Evolutionary conservation across 2,888 invertebrate species (phyloP).

Genomic region (Operophtera brumata): DNA sequence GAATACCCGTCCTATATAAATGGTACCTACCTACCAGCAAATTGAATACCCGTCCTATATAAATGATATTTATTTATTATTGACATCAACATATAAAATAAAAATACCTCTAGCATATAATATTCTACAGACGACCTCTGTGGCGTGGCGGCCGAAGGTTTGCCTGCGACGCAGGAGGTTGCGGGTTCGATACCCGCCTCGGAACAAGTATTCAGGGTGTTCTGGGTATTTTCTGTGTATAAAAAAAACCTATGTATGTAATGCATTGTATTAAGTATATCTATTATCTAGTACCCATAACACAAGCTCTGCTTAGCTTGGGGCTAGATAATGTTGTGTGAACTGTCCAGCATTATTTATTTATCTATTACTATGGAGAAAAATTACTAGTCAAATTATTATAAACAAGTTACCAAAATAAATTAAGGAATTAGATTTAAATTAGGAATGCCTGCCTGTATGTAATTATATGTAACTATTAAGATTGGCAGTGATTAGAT

Average conservation of each 20-base stretch:
- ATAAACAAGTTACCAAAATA: constrained; percentile 75
- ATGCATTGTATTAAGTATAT: no score
- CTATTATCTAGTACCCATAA: no score
- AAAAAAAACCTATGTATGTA: no score
- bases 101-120: constrained; percentile 72
- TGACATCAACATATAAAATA: constrained; percentile 76
- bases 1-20: constrained; percentile 30
- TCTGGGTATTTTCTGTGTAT: no score
- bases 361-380: constrained; percentile 67
- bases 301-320: no score
- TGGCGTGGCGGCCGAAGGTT: no score
- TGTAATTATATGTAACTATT: constrained; percentile 47
- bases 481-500: constrained; percentile 70
- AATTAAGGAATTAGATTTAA: constrained; percentile 64
- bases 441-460: constrained; percentile 66
- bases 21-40: constrained; percentile 39
- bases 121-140: no score
- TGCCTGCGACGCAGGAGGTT: no score
- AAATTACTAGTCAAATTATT: constrained; percentile 74
- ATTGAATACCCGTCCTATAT: constrained; percentile 36
- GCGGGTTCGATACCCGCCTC: no score
- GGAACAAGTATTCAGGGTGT: no score
- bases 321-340: no score
- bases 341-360: no score
- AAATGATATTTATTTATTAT: constrained; percentile 61